Conservation (phyloP, 2,888 invertebrate species). For the Nomada fucata region DNA sequence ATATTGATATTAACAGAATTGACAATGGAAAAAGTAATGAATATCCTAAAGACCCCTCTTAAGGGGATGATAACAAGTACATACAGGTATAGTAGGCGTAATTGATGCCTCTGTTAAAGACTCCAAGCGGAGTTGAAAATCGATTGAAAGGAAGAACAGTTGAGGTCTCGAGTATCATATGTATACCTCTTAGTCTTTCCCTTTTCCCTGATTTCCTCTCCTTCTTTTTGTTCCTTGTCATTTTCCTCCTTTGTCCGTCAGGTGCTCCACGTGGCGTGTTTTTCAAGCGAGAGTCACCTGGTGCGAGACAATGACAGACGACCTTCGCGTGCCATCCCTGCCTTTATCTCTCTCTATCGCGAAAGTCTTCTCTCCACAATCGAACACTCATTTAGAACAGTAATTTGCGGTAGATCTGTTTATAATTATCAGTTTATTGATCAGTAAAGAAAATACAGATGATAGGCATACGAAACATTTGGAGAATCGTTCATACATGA, state of each 20-base stretch:
- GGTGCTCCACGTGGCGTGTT: constrained; percentile 52
- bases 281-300: constrained; percentile 74
- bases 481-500: not conserved
- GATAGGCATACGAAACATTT: not conserved
- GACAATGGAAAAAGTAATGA: no score
- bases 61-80: no score
- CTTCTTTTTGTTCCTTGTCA: not conserved
- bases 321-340: constrained; percentile 74
- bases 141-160: not conserved
- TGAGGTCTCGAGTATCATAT: not conserved
- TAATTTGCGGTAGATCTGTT: not conserved
- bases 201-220: not conserved
- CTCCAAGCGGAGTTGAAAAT: not conserved
- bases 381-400: not conserved
- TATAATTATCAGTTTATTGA: constrained; percentile 2
- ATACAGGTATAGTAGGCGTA: not conserved
- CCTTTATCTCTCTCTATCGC: not conserved
- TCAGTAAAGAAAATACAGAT: no score
- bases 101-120: not conserved
- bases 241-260: not conserved
- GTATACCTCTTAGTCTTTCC: not conserved
- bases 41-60: no score
- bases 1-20: no score
- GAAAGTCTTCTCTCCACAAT: not conserved
- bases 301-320: constrained; percentile 75